Conservation (phyloP, 1,140 invertebrate species). For the Atta cephalotes region DNA sequence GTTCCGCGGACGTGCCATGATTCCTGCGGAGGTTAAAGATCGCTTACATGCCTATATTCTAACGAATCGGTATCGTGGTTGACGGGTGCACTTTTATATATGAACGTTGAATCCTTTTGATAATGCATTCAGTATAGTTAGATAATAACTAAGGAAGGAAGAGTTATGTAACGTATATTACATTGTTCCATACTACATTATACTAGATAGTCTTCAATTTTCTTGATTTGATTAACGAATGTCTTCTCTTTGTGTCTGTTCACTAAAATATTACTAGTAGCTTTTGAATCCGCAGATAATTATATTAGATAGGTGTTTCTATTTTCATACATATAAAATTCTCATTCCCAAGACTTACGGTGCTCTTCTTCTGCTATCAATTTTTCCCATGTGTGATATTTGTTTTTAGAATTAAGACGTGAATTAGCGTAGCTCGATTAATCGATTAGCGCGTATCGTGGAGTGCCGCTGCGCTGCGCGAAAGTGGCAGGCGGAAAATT, state of each 20-base stretch:
- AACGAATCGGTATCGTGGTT: conserved; percentile 66
- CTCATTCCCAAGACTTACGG: neutral
- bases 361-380: neutral
- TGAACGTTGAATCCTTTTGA: neutral
- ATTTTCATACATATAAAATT: neutral
- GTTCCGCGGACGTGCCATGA: conserved; percentile 60
- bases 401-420: neutral
- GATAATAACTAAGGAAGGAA: neutral
- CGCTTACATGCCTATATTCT: conserved; percentile 60
- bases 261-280: neutral
- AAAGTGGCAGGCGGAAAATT: conserved; percentile 65
- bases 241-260: neutral
- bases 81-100: conserved; percentile 28
- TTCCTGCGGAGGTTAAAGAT: conserved; percentile 63
- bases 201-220: neutral
- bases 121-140: neutral
- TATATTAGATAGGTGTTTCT: neutral
- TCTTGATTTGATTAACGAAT: conserved; percentile 2
- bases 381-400: neutral
- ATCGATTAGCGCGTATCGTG: conserved; percentile 3
- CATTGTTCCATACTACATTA: neutral
- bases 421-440: conserved; percentile 3
- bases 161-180: neutral
- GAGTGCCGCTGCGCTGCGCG: conserved; percentile 10
- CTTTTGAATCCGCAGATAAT: neutral